Evolutionary conservation across 1,140 invertebrate genomes (phyloP), one percentile per base, ranked within the genome.

Genomic region (Bombyx mori): DNA sequence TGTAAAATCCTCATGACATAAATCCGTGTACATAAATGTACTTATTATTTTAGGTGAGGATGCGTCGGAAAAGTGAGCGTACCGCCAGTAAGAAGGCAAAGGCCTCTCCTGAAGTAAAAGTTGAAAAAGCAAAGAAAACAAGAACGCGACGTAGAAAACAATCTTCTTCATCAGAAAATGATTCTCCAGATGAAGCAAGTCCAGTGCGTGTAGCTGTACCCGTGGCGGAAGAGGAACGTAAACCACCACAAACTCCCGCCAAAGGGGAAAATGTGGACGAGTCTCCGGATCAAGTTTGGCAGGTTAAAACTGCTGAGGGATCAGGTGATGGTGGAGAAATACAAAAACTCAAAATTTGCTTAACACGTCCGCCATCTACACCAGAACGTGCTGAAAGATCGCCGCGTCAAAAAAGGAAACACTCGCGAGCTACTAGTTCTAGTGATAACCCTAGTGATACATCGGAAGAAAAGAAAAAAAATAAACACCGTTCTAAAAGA

Each of bases 41-140:
- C 4, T 35, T 58, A 8, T n/a, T 52, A 7, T 66, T 75, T 67
- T 61, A 75, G 66, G 53, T 54, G 62, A 75, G 26, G 61, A 86
- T 86, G 83, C 83, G 83, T 75, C 83, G 83, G 50, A 85, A 84
- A 73, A 85, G 80, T 63, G 82, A 86, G 60, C 78, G 81, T 56
- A 72, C 71, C 9, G 66, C 77, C 42, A 75, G 51, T 64, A 78
- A 78, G 56, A 86, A 86, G 63, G 44, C 66, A 6, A 85, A 85
- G 62, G 55, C 71, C 65, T 83, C 83, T 35, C 81, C 82, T 35
- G 81, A 84, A 58, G 82, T 82, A 60, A 87, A 84, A 57, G 42
- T 73, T 51, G 83, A 85, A 57, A 87, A 87, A 57, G 54, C 62
- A 3, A 85, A 81, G 60, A 75, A 79, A 8, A 73, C 75, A 22